A percentile compares a stretch with the other conserved stretches of the same genome.
phyloP scores from a whole-genome alignment of 2,113 vertebrate genomes.

The Grus americana region DNA sequence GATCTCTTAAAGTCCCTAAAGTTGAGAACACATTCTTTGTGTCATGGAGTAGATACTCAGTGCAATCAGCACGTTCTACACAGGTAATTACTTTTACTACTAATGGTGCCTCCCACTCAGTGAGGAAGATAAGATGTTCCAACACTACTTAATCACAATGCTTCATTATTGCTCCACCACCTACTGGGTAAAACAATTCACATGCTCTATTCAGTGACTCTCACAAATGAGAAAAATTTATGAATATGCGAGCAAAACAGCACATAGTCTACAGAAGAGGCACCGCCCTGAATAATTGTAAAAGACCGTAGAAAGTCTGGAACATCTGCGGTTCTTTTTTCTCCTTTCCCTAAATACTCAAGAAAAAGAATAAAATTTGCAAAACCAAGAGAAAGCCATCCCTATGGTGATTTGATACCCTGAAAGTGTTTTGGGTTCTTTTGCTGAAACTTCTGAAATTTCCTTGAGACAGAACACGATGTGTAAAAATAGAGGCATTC shows the following conservation, averaged over 20 bases:
- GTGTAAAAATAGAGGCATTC: conserved; percentile 54
- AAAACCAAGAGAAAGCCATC: conserved; percentile 1
- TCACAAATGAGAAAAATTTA: conserved; percentile 82
- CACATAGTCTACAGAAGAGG: conserved; percentile 33
- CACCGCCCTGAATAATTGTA: conserved; percentile 18
- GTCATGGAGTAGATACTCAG: conserved; percentile 78
- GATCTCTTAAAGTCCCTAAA: conserved; percentile 62
- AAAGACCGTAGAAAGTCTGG: conserved; percentile 9
- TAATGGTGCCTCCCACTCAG: conserved; percentile 88
- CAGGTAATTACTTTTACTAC: conserved; percentile 93
- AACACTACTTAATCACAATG: conserved; percentile 89
- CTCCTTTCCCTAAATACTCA: neutral
- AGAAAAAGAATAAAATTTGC: neutral
- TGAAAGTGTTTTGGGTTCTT: conserved; percentile 2
- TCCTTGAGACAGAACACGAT: conserved; percentile 33
- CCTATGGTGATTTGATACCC: neutral
- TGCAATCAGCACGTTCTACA: conserved; percentile 81
- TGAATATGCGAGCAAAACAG: conserved; percentile 66
- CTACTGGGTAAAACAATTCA: conserved; percentile 85
- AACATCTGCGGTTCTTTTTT: conserved; percentile 17
- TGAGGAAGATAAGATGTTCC: conserved; percentile 80
- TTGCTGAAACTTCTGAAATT: conserved; percentile 39
- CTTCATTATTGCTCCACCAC: conserved; percentile 84
- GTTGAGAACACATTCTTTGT: conserved; percentile 57
- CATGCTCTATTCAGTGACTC: conserved; percentile 73